These are phyloP conservation scores for Drosophila atripex DNA, from an alignment of 2,888 invertebrate genomes.

Conservation along the genomic window DNA sequence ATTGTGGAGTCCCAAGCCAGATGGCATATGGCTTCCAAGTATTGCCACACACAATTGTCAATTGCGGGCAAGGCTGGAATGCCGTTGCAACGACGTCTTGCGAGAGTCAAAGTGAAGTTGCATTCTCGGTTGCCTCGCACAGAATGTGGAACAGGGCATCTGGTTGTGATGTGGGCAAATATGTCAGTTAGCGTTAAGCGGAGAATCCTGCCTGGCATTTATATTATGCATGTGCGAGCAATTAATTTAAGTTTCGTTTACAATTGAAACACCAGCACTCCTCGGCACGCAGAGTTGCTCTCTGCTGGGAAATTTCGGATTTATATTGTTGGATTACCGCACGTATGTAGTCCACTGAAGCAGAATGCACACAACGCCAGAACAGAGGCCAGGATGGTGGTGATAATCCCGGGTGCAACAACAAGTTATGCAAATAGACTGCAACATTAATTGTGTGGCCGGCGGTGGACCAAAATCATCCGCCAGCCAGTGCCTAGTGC, in stretches of 20 bases:
- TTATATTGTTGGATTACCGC: constrained; percentile 75
- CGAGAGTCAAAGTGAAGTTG: constrained; percentile 62
- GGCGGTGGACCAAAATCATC: constrained; percentile 52
- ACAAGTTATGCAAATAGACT: constrained; percentile 81
- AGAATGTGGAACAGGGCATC: constrained; percentile 16
- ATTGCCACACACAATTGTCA: constrained; percentile 51
- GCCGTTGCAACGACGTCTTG: constrained; percentile 54
- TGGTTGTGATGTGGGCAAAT: constrained; percentile 61
- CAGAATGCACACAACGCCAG: constrained; percentile 53
- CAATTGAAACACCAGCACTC: constrained; percentile 59
- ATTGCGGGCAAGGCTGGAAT: constrained; percentile 52
- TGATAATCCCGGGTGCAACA: constrained; percentile 50
- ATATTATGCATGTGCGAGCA: constrained; percentile 76
- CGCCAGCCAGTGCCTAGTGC: constrained; percentile 39
- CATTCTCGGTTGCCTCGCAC: constrained; percentile 21
- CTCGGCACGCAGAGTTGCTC: constrained; percentile 3
- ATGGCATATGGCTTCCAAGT: constrained; percentile 27
- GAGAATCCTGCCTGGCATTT: constrained; percentile 59
- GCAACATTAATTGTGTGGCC: constrained; percentile 80
- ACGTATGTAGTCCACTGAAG: constrained; percentile 64
- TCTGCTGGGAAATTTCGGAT: constrained; percentile 65
- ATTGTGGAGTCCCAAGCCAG: constrained; percentile 52
- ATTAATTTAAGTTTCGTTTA: constrained; percentile 78
- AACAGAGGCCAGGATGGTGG: constrained; percentile 35
- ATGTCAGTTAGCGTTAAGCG: constrained; percentile 74